phyloP scores from a whole-genome alignment of 1,140 invertebrate species.

The Zaprionus taronus region DNA sequence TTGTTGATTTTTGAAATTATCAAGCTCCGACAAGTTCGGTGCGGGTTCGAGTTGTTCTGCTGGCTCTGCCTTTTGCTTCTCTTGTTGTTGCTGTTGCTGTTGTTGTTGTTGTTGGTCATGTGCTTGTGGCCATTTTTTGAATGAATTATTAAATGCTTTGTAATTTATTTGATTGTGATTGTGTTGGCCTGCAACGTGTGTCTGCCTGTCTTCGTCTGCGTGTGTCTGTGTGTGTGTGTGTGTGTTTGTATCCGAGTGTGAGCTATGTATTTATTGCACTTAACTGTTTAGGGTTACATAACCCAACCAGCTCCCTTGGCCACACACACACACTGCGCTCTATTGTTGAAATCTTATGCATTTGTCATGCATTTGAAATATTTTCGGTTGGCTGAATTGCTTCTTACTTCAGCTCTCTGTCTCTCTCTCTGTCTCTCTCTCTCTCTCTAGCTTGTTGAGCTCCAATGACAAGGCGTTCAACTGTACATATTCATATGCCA shows the following conservation, averaged over 20 bases:
- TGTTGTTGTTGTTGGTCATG: conserved; percentile 28
- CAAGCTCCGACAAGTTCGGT: conserved; percentile 54
- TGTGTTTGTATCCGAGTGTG: conserved; percentile 3
- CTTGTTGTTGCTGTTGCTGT: not conserved
- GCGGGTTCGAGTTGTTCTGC: not conserved
- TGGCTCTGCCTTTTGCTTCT: conserved; percentile 26
- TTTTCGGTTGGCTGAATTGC: conserved; percentile 69
- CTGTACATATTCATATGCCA: conserved; percentile 8
- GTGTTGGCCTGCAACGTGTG: conserved; percentile 47
- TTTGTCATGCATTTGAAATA: conserved; percentile 82
- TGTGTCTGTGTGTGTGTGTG: conserved; percentile 20
- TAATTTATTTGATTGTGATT: conserved; percentile 82
- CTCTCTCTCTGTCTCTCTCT: not conserved
- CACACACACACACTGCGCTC: conserved; percentile 17
- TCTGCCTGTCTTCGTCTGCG: not conserved
- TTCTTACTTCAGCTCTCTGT: conserved; percentile 18
- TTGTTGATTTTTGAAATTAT: conserved; percentile 83
- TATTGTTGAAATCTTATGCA: conserved; percentile 81
- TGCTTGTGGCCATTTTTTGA: conserved; percentile 74
- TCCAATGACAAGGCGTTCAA: conserved; percentile 46
- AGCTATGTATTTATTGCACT: conserved; percentile 75
- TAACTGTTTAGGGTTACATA: conserved; percentile 76
- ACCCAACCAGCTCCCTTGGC: conserved; percentile 25
- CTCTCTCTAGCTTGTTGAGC: not conserved
- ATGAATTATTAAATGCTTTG: conserved; percentile 82